Evolutionary conservation across 1,140 invertebrate species (phyloP).

Genomic region (Trichogramma pretiosum): DNA sequence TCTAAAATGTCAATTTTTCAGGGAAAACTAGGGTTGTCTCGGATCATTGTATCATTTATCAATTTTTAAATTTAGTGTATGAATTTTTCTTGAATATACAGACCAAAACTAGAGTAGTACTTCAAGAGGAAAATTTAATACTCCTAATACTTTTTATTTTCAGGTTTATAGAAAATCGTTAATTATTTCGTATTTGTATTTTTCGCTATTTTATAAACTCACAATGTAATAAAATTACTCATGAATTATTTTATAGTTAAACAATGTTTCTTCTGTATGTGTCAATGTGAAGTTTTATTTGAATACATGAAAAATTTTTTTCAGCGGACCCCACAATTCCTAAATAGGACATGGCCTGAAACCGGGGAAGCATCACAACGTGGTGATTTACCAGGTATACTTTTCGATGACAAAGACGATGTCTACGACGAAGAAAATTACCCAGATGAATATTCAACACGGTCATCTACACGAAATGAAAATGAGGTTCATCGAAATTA

Average conservation of each 20-base stretch:
- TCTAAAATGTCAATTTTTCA: no score
- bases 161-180: no score
- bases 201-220: no score
- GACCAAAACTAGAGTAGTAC: neutral
- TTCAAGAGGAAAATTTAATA: no score
- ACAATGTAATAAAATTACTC: neutral
- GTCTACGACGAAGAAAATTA: constrained; percentile 9
- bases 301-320: no score
- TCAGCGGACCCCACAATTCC: constrained; percentile 8
- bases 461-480: neutral
- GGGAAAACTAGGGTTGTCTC: no score
- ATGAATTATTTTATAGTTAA: neutral
- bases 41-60: no score
- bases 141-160: no score
- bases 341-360: constrained; percentile 5
- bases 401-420: constrained; percentile 4
- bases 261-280: neutral
- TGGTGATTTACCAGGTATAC: constrained; percentile 15
- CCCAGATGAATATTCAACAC: neutral
- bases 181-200: neutral
- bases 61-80: no score
- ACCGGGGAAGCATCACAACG: constrained; percentile 3
- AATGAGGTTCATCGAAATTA: neutral
- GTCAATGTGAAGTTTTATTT: constrained; percentile 9
- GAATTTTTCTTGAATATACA: constrained; percentile 1